Evolutionary conservation across 2,888 invertebrate species (phyloP).

Genomic region (Synanthedon tipuliformis): DNA sequence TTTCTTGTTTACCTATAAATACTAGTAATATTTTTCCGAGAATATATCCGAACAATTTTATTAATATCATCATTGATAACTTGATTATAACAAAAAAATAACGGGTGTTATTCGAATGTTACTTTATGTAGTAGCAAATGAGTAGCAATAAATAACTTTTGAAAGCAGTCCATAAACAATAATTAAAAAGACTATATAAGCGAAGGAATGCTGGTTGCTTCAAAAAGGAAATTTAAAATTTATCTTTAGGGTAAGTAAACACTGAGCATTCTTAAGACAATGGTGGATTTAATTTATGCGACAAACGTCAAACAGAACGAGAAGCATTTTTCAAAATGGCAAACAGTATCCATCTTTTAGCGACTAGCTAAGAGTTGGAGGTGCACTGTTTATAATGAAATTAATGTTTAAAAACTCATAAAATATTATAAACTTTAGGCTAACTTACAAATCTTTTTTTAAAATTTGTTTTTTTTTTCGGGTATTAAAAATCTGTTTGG

Average conservation of each 20-base stretch:
- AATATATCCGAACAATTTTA: too few relatives aligned
- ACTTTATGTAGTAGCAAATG: background rate
- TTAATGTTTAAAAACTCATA: too few relatives aligned
- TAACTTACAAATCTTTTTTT: too few relatives aligned
- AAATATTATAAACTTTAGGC: too few relatives aligned
- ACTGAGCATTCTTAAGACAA: slow-evolving; percentile 12
- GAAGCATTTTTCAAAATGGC: slow-evolving; percentile 27
- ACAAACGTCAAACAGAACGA: slow-evolving; percentile 12
- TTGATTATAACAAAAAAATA: too few relatives aligned
- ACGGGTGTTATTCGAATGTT: background rate
- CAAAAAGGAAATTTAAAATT: background rate
- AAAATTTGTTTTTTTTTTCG: too few relatives aligned
- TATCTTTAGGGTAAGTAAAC: slow-evolving; percentile 13
- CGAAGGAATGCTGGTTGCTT: background rate
- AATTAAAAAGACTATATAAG: background rate
- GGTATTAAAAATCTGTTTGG: too few relatives aligned
- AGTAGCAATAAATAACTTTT: background rate
- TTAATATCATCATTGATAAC: too few relatives aligned
- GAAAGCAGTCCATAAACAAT: background rate
- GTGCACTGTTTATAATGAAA: too few relatives aligned
- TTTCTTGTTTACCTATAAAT: too few relatives aligned
- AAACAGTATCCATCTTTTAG: slow-evolving; percentile 20
- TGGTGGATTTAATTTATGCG: slow-evolving; percentile 18
- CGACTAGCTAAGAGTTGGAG: slow-evolving; percentile 5
- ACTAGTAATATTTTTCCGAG: too few relatives aligned